Conservation (phyloP, 53 echinoderm and acorn worm genomes). For the Mesocentrotus franciscanus region DNA sequence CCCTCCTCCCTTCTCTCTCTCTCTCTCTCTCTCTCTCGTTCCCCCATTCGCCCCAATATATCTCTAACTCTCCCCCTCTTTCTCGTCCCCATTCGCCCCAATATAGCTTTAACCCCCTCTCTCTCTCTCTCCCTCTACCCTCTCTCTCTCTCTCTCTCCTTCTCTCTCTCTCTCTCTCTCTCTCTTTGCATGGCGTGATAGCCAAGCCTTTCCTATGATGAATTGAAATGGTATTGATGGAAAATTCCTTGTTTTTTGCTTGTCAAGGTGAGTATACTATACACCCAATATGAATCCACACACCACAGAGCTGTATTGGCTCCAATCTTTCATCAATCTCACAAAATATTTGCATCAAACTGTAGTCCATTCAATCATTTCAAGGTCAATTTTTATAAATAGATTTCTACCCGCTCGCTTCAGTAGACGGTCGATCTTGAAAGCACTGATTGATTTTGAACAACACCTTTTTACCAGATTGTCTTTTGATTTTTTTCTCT, state of each 20-base stretch:
- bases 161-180: background rate
- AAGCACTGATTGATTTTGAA: background rate
- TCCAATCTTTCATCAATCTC: conserved; percentile 1
- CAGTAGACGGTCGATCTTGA: background rate
- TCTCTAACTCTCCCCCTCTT: too few species aligned
- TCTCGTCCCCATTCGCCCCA: background rate
- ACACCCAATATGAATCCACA: background rate
- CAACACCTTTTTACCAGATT: background rate
- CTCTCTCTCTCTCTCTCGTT: background rate
- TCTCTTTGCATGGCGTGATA: background rate
- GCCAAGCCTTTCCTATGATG: background rate
- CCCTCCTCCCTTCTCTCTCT: background rate
- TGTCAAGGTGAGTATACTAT: background rate
- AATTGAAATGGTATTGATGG: background rate
- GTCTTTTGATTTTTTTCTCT: background rate
- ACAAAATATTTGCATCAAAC: conserved; percentile 2
- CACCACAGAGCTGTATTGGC: background rate
- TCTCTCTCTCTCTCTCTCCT: background rate
- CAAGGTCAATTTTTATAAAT: background rate
- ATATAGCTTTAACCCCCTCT: too few species aligned
- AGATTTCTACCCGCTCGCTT: background rate
- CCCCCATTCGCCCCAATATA: too few species aligned
- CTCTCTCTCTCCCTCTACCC: background rate
- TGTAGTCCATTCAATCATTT: background rate
- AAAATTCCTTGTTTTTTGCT: background rate